Evolutionary conservation across 2,113 vertebrate genomes (phyloP), one percentile per base, ranked within the genome.

Genomic region (Peromyscus californicus): DNA sequence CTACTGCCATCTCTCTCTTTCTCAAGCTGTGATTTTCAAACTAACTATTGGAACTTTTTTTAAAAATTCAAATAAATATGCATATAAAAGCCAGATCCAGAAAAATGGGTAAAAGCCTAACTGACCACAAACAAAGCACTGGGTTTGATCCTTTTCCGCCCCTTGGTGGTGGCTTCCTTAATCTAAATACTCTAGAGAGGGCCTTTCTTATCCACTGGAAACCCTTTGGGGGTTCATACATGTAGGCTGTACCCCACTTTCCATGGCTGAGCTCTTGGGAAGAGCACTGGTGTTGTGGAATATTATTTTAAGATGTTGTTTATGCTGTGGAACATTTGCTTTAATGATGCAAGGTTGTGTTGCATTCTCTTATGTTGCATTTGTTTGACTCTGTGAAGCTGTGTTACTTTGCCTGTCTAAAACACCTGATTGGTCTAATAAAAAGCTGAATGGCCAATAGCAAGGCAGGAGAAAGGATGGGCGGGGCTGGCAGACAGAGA

Each of bases 61-160:
- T n/a, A 89, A 93, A 39, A 19, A 45, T 91, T 86, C 31, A 95
- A 69, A 95, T 76, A 72, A 78, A 89, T 67, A 17, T 39, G 36
- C 79, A 63, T 63, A 33, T 63, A 72, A 85, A 89, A 86, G 42
- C 17, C 36, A 83, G 61, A 69, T 17, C 51, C 21, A 70, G 65
- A 78, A 90, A 90, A 93, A 88, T 17, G 85, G n/a, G 76, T 89
- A 59, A 54, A 94, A 78, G 17, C 12, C 17, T 31, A 91, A 82
- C n/a, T 2, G 24, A 85, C 36, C 39, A 59, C 29, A 72, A 48
- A 93, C 7, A 61, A 61, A 87, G 31, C 12, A 1, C 3, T n/a
- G 48, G 10, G 3, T 61, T 93, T 13, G 16, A 9, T 7, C 36
- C 57, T 24, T 36, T 48, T n/a, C 13, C 51, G 24, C 22, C 17